These are phyloP conservation scores for Chrysocyon brachyurus DNA, from an alignment of 2,797 vertebrate genomes.

Conservation along the genomic window DNA sequence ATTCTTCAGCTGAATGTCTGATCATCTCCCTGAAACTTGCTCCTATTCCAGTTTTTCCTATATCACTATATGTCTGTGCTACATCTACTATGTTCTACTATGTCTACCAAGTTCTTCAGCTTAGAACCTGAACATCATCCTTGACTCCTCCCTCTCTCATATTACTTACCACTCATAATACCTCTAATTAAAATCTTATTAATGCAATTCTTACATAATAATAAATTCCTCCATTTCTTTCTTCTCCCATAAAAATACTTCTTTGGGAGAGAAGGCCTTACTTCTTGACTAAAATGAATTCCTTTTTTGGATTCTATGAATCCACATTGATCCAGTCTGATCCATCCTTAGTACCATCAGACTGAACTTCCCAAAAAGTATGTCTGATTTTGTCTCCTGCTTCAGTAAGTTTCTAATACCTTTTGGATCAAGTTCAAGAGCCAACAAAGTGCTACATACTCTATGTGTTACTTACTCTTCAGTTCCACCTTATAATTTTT, in stretches of 20 bases:
- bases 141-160: neutral
- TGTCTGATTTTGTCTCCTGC: neutral
- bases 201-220: neutral
- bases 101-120: neutral
- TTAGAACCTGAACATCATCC: neutral
- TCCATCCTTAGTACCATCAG: neutral
- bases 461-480: neutral
- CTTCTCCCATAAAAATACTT: neutral
- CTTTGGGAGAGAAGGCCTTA: neutral
- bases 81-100: no score
- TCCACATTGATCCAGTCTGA: neutral
- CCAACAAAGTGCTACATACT: neutral
- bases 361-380: neutral
- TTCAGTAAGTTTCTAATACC: neutral
- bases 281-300: neutral
- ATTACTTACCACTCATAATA: neutral
- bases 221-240: neutral
- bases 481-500: neutral
- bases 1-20: neutral
- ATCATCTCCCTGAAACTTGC: neutral
- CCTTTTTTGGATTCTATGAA: neutral
- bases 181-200: neutral
- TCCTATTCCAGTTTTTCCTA: neutral
- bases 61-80: neutral
- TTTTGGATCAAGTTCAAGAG: neutral